A percentile compares a stretch with the other conserved stretches of the same genome.
Conservation (phyloP, 2,113 vertebrate genomes). For the Peromyscus californicus region DNA sequence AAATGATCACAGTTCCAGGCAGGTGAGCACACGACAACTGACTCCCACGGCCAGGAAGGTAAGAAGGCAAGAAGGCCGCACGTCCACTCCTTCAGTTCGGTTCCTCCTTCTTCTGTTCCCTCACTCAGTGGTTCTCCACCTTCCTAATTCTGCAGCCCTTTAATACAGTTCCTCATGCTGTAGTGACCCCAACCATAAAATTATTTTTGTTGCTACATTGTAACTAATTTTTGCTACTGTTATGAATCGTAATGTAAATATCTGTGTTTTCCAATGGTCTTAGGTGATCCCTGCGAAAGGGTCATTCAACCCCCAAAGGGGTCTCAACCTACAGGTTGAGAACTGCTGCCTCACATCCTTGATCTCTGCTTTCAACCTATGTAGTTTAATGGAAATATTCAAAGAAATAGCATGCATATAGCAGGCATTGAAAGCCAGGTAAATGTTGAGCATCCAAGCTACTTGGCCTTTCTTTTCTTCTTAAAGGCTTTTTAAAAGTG, state of each 20-base stretch:
- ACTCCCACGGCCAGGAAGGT: background rate
- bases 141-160: background rate
- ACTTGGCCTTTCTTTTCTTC: background rate
- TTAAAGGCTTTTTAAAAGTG: background rate
- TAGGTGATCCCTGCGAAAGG: background rate
- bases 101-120: background rate
- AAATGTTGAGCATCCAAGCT: background rate
- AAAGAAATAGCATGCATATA: background rate
- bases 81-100: background rate
- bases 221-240: background rate
- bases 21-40: background rate
- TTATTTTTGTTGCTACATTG: background rate
- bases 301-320: background rate
- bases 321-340: background rate
- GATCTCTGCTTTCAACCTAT: background rate
- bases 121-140: background rate
- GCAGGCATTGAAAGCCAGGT: background rate
- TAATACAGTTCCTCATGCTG: background rate
- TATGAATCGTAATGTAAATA: background rate
- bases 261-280: background rate
- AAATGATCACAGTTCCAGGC: background rate
- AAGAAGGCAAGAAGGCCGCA: background rate
- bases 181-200: background rate
- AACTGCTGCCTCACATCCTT: background rate
- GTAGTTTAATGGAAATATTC: background rate